A percentile compares a stretch with the other conserved stretches of the same genome.
Evolutionary conservation across 2,113 vertebrate species (phyloP).

Genomic region (Craseonycteris thonglongyai): DNA sequence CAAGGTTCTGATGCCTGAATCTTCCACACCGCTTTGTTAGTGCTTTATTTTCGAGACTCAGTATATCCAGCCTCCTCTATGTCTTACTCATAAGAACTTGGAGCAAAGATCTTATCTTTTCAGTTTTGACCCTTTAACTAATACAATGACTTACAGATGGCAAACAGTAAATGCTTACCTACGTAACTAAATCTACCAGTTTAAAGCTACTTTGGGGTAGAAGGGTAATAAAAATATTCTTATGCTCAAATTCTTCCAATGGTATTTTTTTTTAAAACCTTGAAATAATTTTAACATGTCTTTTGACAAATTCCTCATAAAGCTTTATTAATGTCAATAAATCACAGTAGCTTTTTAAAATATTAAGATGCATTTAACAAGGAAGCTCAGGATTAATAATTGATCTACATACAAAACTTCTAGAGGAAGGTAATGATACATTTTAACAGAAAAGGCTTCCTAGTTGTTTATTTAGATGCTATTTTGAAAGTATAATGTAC

Average conservation of each 20-base stretch:
- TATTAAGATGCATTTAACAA: neutral
- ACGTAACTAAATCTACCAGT: neutral
- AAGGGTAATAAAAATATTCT: neutral
- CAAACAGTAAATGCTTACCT: neutral
- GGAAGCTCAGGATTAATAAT: neutral
- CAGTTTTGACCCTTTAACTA: neutral
- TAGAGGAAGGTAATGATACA: neutral
- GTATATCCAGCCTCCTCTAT: neutral
- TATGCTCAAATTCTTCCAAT: neutral
- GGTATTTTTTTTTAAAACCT: neutral
- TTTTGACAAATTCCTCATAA: neutral
- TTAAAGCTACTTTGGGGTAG: neutral
- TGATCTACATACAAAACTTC: neutral
- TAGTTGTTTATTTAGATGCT: neutral
- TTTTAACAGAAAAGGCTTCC: neutral
- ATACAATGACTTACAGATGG: neutral
- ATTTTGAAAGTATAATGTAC: neutral
- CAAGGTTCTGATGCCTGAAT: neutral
- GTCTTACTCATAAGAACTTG: neutral
- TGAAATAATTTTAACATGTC: neutral
- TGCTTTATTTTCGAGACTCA: neutral
- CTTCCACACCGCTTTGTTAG: neutral
- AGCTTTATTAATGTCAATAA: neutral
- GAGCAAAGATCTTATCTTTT: neutral
- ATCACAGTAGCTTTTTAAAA: neutral